A percentile compares a stretch with the other conserved stretches of the same genome.
Evolutionary conservation across 1,140 invertebrate species (phyloP).

Genomic region (Chlorops oryzae): DNA sequence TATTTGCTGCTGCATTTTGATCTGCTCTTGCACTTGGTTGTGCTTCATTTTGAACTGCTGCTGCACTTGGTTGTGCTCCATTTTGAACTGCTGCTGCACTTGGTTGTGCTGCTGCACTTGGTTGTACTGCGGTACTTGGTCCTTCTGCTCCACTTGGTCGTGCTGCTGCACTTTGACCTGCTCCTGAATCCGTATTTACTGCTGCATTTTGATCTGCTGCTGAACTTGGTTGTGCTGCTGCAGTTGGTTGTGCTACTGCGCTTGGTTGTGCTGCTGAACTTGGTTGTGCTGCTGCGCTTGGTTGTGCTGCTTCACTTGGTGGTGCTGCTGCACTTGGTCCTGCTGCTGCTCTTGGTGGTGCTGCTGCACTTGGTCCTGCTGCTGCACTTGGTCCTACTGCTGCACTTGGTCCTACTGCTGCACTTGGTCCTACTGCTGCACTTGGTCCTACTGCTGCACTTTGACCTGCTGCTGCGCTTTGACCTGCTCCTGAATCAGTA

Average conservation of each 20-base stretch:
- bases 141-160: too few relatives aligned
- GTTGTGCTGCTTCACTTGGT: neutral
- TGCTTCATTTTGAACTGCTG: constrained; percentile 8
- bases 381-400: neutral
- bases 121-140: too few relatives aligned
- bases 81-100: too few relatives aligned
- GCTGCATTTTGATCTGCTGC: too few relatives aligned
- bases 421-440: neutral
- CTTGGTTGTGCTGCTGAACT: neutral
- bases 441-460: too few relatives aligned
- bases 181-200: neutral
- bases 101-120: too few relatives aligned
- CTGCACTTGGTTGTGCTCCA: neutral
- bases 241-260: too few relatives aligned
- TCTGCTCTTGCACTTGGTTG: constrained; percentile 1
- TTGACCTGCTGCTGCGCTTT: constrained; percentile 12
- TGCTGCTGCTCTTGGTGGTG: neutral
- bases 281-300: neutral
- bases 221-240: too few relatives aligned
- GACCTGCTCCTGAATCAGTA: constrained; percentile 9
- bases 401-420: neutral
- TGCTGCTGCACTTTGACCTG: neutral
- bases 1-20: neutral
- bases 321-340: neutral
- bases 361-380: neutral